Evolutionary conservation across 1,140 invertebrate genomes (phyloP), one percentile per base, ranked within the genome.

Genomic region (Papilio polyxenes): DNA sequence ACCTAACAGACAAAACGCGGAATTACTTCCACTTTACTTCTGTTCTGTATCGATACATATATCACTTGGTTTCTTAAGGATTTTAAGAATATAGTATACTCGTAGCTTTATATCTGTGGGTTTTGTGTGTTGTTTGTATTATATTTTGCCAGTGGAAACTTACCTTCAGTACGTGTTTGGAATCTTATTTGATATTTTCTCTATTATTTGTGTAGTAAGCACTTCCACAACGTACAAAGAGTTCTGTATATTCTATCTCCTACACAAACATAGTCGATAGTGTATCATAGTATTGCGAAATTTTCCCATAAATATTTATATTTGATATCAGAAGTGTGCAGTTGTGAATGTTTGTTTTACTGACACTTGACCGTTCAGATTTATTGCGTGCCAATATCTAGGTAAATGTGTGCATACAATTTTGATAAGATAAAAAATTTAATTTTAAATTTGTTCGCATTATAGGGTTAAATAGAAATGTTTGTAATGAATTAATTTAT

Each of bases 261-360:
- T 65, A 65, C 11, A 65, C 23, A 62, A 62, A 62, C 8, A 65
- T 13, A 31, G 23, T 23, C 10, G 48, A 75, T 75, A 75, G 51
- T n/a, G 17, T n/a, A 44, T 44, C 37, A 69, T 31, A 74, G 7
- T 17, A n/a, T 75, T 23, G 13, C 44, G 9, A 49, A 44, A 75
- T 75, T 51, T 75, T 75, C 75, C 75, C 75, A 75, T 20, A 17
- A 20, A 0, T 75, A 75, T 75, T 75, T 75, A 23, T 44, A 13
- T 51, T 13, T 75, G 75, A 75, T 75, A 75, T n/a, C n/a, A 49
- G 44, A 51, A 51, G 75, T 49, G 75, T 75, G 75, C 48, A 44
- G 15, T 75, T 48, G 75, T 48, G 49, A 75, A 75, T 75, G n/a
- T 75, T 75, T 44, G 44, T 75, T 75, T 75, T 75, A 17, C 40